These are phyloP conservation scores for Coptotermes formosanus DNA, from an alignment of 1,140 invertebrate genomes.

Conservation along the genomic window DNA sequence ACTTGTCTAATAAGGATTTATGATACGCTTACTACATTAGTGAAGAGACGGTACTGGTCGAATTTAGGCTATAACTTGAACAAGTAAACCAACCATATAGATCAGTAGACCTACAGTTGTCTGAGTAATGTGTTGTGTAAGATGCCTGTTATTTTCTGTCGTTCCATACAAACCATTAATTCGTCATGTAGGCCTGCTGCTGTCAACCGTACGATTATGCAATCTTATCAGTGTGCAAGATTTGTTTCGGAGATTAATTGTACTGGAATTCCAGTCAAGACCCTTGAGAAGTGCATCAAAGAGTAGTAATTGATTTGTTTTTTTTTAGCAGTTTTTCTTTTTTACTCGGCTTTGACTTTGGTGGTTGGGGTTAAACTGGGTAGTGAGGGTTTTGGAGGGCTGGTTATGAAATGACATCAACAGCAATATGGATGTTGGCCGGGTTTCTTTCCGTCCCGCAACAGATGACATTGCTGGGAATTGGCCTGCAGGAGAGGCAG, in stretches of 20 bases:
- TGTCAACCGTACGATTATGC: too few relatives aligned
- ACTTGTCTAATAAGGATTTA: too few relatives aligned
- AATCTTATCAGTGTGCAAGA: background rate
- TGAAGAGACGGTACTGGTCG: too few relatives aligned
- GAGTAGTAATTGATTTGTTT: background rate
- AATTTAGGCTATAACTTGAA: too few relatives aligned
- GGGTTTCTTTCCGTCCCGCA: background rate
- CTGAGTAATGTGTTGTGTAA: background rate
- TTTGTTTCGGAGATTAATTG: background rate
- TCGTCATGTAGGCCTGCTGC: background rate
- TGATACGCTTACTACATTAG: too few relatives aligned
- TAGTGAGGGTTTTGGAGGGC: background rate
- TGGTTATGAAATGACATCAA: background rate
- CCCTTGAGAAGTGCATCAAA: background rate
- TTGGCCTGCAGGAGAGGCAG: background rate
- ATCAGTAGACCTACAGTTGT: too few relatives aligned
- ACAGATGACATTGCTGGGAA: conserved; percentile 8
- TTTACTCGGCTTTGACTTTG: background rate
- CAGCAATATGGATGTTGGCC: background rate
- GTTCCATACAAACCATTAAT: background rate
- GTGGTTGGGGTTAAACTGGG: background rate
- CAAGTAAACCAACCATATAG: too few relatives aligned
- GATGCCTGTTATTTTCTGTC: background rate
- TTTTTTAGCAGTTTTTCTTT: background rate
- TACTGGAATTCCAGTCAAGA: background rate